Evolutionary conservation across 2,113 vertebrate genomes (phyloP).

Genomic region (Dasyurus viverrinus): DNA sequence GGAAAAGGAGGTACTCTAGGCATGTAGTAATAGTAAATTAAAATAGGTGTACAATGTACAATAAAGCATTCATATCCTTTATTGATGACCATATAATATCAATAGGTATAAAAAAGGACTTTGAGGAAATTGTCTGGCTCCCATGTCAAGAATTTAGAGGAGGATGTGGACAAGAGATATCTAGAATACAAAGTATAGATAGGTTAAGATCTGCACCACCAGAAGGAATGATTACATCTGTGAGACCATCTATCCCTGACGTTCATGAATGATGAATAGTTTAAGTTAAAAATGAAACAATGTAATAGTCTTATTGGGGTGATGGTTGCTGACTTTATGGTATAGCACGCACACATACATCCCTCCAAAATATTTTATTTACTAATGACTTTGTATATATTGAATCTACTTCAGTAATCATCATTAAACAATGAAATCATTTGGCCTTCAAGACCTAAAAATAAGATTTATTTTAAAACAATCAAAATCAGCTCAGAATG

Average conservation of each 20-base stretch:
- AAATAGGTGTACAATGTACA: background rate
- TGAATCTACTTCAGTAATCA: slow-evolving; percentile 13
- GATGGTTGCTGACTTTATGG: background rate
- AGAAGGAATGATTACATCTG: background rate
- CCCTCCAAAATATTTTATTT: background rate
- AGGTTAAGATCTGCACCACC: background rate
- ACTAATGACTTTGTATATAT: background rate
- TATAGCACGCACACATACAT: background rate
- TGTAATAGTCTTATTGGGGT: slow-evolving; percentile 8
- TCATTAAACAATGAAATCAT: slow-evolving; percentile 32
- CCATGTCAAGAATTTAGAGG: background rate
- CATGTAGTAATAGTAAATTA: background rate
- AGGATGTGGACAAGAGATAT: background rate
- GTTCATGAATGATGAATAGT: background rate
- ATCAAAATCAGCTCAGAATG: slow-evolving; percentile 60
- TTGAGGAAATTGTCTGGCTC: background rate
- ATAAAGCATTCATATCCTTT: background rate
- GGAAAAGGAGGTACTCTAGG: background rate
- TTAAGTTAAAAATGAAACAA: background rate
- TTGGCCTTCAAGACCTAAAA: slow-evolving; percentile 10
- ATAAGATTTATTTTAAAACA: slow-evolving; percentile 40
- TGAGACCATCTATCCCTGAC: background rate
- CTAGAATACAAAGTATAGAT: background rate
- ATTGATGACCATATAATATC: background rate
- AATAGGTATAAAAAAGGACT: background rate